Evolutionary conservation across 2,797 vertebrate genomes (phyloP).

Genomic region (Mormyrus proboscirostris): DNA sequence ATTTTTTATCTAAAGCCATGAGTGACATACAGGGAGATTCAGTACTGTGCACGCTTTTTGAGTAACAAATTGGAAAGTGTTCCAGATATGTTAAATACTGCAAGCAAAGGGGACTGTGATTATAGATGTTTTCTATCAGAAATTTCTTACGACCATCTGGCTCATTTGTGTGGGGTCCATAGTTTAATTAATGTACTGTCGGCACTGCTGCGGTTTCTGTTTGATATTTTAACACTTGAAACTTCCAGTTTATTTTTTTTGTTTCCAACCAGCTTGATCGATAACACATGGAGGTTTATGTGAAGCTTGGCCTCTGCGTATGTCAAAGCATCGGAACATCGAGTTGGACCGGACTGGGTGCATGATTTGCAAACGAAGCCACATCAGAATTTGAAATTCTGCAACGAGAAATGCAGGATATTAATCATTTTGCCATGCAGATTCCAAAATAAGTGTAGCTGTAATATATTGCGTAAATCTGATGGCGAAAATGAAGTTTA

Average conservation of each 20-base stretch:
- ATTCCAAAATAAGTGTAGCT: neutral
- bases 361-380: neutral
- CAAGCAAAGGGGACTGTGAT: neutral
- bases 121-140: neutral
- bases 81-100: slow-evolving; percentile 3
- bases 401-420: neutral
- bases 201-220: neutral
- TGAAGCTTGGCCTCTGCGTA: neutral
- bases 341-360: neutral
- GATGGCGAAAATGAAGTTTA: neutral
- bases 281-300: neutral
- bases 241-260: neutral
- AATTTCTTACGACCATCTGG: slow-evolving; percentile 1
- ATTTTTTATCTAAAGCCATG: neutral
- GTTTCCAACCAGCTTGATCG: neutral
- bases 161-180: slow-evolving; percentile 11
- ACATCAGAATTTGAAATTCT: neutral
- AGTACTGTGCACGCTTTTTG: neutral
- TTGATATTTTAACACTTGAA: slow-evolving; percentile 1
- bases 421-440: neutral
- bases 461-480: neutral
- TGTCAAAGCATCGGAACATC: neutral
- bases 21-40: neutral
- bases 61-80: neutral
- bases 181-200: neutral